These are phyloP conservation scores for Diaprepes abbreviatus DNA, from an alignment of 2,888 invertebrate species.

Conservation along the genomic window DNA sequence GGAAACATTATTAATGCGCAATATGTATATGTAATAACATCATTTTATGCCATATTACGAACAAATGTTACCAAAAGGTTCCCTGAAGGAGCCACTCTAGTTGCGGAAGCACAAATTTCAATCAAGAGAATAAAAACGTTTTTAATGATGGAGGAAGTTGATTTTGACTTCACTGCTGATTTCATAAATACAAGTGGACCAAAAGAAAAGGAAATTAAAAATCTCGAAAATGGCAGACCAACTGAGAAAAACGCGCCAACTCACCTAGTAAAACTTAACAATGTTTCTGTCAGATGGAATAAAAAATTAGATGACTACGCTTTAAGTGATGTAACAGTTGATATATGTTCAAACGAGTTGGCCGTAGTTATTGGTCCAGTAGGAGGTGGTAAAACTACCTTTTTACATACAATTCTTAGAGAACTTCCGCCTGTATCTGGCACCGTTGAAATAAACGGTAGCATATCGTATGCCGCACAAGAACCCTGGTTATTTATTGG, in stretches of 20 bases:
- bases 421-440: conserved; percentile 81
- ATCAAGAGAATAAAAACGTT: conserved; percentile 71
- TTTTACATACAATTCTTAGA: conserved; percentile 73
- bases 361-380: conserved; percentile 74
- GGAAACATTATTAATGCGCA: conserved; percentile 72
- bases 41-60: conserved; percentile 81
- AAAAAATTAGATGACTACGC: conserved; percentile 45
- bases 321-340: conserved; percentile 44
- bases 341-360: conserved; percentile 39
- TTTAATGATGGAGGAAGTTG: conserved; percentile 62
- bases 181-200: background rate
- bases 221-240: background rate
- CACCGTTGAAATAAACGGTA: conserved; percentile 76
- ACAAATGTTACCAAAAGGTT: conserved; percentile 75
- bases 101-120: conserved; percentile 73
- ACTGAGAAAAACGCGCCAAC: background rate
- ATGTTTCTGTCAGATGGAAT: conserved; percentile 50
- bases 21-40: conserved; percentile 81
- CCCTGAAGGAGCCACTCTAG: conserved; percentile 74
- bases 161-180: conserved; percentile 20
- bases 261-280: conserved; percentile 30
- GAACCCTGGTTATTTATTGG: conserved; percentile 88
- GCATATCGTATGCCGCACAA: conserved; percentile 83
- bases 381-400: conserved; percentile 73
- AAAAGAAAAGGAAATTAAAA: background rate